Evolutionary conservation across 2,797 vertebrate genomes (phyloP).

Genomic region (Nyctalus aviator): DNA sequence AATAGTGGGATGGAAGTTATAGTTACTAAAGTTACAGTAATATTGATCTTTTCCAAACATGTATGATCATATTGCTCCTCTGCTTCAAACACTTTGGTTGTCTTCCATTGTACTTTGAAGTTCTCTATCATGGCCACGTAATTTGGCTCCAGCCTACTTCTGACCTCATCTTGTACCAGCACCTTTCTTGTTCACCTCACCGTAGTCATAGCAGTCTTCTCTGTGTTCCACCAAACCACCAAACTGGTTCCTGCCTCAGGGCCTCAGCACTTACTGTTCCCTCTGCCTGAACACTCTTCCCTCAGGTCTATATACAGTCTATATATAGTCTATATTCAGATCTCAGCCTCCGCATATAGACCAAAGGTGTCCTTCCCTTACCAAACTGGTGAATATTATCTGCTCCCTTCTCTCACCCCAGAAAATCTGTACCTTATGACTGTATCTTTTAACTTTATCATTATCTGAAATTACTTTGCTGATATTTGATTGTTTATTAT

Average conservation of each 20-base stretch:
- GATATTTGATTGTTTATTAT: neutral
- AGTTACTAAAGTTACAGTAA: neutral
- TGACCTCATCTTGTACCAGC: neutral
- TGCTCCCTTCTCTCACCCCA: neutral
- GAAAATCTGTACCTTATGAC: neutral
- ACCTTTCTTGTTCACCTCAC: neutral
- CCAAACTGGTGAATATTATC: neutral
- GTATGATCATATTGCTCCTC: neutral
- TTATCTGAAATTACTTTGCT: neutral
- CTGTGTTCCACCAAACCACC: neutral
- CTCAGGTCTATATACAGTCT: neutral
- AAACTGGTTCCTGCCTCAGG: neutral
- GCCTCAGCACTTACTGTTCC: neutral
- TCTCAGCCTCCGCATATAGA: neutral
- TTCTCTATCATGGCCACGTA: neutral
- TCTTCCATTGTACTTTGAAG: neutral
- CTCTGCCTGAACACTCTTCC: neutral
- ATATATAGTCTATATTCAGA: too few relatives aligned
- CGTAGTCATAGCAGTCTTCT: neutral
- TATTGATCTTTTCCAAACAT: neutral
- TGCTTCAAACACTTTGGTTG: conserved; percentile 32
- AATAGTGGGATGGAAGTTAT: neutral
- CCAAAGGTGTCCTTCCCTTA: neutral
- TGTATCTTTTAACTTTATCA: neutral
- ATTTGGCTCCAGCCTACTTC: neutral